Evolutionary conservation across 2,113 vertebrate genomes (phyloP), one percentile per base, ranked within the genome.

Genomic region (Pteronura brasiliensis): DNA sequence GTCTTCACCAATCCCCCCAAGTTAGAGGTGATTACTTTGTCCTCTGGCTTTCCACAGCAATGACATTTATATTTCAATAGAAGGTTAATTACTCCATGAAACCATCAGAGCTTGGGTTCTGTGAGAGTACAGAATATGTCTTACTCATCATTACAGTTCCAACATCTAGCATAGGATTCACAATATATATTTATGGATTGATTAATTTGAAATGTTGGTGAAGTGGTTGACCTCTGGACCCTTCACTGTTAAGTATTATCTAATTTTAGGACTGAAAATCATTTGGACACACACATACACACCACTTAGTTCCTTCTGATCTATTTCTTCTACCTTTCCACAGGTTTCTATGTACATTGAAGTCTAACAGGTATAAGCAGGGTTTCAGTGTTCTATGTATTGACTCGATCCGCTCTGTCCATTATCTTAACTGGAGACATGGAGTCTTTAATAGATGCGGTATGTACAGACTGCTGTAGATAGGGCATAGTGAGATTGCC

Each of bases 221-320:
- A 83, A 9, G 27, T 86, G 23, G 1, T 93, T 95, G 74, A 96
- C 39, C 52, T 94, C n/a, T 92, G 79, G 23, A 87, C 23, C 34
- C n/a, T 90, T 84, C 36, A 34, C 29, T 88, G 39, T 86, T 95
- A 90, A 77, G 93, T 90, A 93, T 89, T 92, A 72, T 44, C 36
- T 90, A 83, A 74, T 57, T 97, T 95, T 93, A 79, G 92, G 59
- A 86, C 49, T 89, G 65, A 69, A 69, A 94, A 82, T 81, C 71
- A 91, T 18, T 31, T 36, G 52, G 3, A 52, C 7, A 18, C 18
- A 39, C 27, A 36, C 34, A 55, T 7, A 6, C 44, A 14, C 17
- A 57, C 25, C 23, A 44, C 23, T 86, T 81, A 65, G 14, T 1
- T 80, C n/a, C 9, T 90, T 65, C 87, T 86, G 57, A 65, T 39